A percentile compares a stretch with the other conserved stretches of the same genome.
Evolutionary conservation across 2,888 invertebrate species (phyloP).

Genomic region (Leptopilina myrica): DNA sequence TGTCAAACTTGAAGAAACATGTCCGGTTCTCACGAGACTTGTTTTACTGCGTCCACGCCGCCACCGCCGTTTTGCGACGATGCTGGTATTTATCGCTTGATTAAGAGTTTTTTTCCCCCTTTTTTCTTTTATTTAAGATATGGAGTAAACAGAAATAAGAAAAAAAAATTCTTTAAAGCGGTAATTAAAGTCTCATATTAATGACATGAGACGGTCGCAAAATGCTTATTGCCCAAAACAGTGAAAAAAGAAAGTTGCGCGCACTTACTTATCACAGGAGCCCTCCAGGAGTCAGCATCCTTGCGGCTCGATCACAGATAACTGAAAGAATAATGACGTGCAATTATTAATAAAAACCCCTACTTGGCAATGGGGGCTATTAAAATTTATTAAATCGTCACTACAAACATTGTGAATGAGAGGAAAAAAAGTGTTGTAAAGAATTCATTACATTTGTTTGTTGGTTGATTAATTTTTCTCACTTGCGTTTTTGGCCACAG

Average conservation of each 20-base stretch:
- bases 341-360: slow-evolving; percentile 21
- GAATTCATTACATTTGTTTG: background rate
- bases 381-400: slow-evolving; percentile 20
- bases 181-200: slow-evolving; percentile 35
- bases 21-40: slow-evolving; percentile 22
- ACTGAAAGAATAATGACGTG: slow-evolving; percentile 35
- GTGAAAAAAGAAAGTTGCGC: slow-evolving; percentile 32
- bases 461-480: no score
- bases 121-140: no score
- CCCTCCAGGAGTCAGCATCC: slow-evolving; percentile 31
- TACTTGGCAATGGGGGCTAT: slow-evolving; percentile 15
- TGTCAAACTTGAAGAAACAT: slow-evolving; percentile 1
- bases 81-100: slow-evolving; percentile 25
- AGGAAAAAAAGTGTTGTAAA: background rate
- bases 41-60: background rate
- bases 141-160: no score
- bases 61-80: background rate
- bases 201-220: slow-evolving; percentile 30
- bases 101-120: background rate
- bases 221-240: slow-evolving; percentile 28
- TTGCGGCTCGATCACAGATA: slow-evolving; percentile 38
- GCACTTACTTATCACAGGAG: slow-evolving; percentile 27
- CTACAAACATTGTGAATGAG: background rate
- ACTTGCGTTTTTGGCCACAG: no score
- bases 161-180: background rate